Conservation (phyloP, 2,113 vertebrate species). For the Lepisosteus oculatus region DNA sequence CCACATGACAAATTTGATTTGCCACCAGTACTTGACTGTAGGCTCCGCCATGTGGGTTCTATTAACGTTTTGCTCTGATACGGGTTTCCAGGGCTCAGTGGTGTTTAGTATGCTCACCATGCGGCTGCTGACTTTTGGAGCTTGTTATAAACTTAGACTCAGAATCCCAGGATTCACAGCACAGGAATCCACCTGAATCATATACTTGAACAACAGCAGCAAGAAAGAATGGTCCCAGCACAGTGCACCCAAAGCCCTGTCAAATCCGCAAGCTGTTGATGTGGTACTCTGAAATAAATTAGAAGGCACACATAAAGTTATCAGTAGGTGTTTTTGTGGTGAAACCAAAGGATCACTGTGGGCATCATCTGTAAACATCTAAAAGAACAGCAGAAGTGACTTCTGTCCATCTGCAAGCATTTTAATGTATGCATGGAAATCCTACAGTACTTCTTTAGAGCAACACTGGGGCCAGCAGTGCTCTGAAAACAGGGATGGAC, state of each 20-base stretch:
- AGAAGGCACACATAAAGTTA: neutral
- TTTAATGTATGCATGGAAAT: constrained; percentile 38
- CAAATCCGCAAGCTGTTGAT: neutral
- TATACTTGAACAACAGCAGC: neutral
- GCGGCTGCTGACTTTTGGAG: neutral
- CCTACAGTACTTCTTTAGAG: too few species aligned
- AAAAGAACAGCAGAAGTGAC: neutral
- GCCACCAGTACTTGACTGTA: neutral
- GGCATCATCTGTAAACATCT: constrained; percentile 41
- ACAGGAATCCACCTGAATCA: neutral
- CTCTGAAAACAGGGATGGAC: constrained; percentile 6
- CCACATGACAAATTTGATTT: neutral
- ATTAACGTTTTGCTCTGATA: neutral
- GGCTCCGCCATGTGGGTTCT: constrained; percentile 5
- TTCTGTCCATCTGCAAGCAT: constrained; percentile 58
- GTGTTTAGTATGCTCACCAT: neutral
- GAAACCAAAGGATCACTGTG: constrained; percentile 29
- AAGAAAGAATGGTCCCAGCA: neutral
- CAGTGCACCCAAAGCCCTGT: neutral
- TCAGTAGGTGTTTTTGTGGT: neutral
- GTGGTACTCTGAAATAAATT: neutral
- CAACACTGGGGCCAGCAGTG: too few species aligned
- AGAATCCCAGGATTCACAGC: neutral
- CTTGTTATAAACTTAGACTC: neutral
- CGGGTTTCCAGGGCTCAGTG: neutral